Percentiles rank a stretch among this genome's conserved stretches.
Conservation (phyloP, 2,113 vertebrate genomes). For the Peucedramus taeniatus region DNA sequence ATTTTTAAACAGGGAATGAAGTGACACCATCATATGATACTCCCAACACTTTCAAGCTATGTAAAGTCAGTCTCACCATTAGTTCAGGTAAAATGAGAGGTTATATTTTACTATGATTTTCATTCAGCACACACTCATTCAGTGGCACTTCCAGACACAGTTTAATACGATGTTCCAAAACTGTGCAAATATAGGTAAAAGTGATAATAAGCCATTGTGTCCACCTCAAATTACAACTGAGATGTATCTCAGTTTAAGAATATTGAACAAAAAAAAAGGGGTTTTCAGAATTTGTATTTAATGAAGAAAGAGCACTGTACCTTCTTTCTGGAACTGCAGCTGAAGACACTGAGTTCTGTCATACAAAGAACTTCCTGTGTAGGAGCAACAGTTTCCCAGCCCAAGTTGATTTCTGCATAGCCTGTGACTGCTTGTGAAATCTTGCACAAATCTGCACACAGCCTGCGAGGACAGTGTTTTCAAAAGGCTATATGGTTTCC, state of each 20-base stretch:
- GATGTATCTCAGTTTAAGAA: neutral
- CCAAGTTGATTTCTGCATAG: neutral
- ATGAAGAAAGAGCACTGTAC: neutral
- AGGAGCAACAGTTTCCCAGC: neutral
- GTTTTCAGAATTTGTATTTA: neutral
- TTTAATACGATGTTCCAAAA: neutral
- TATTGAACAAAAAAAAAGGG: neutral
- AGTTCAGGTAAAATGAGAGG: neutral
- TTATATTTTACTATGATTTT: neutral
- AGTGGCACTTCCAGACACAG: neutral
- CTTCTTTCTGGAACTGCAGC: neutral
- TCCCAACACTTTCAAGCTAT: neutral
- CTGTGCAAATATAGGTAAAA: neutral
- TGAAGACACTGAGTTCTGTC: neutral
- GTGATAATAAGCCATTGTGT: neutral
- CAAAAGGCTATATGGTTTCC: neutral
- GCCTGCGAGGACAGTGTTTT: fast-evolving
- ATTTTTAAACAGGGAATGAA: neutral
- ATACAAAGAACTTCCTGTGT: fast-evolving
- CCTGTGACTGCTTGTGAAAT: neutral
- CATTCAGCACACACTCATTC: neutral
- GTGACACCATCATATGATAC: neutral
- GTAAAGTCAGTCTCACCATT: neutral
- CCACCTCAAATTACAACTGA: neutral
- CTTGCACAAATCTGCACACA: neutral